A percentile compares a stretch with the other conserved stretches of the same genome.
Conservation (phyloP, 2,113 vertebrate genomes). For the Ammodytes marinus region DNA sequence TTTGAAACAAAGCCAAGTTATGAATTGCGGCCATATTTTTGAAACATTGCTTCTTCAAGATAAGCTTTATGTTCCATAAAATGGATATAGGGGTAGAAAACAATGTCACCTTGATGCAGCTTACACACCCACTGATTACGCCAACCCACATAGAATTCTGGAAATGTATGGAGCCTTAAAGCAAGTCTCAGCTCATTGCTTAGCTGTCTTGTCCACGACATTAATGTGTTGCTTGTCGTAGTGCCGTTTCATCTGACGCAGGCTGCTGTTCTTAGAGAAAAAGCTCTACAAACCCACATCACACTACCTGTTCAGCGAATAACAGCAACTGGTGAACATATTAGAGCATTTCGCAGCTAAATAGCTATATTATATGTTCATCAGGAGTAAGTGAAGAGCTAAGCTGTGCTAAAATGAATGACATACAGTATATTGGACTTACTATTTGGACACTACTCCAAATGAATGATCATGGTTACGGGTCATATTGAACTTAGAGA, state of each 20-base stretch:
- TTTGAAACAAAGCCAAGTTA: slow-evolving; percentile 1
- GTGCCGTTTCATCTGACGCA: not conserved
- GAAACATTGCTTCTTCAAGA: not conserved
- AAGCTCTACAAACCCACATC: not conserved
- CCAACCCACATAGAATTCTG: not conserved
- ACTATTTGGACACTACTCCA: not conserved
- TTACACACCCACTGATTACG: not conserved
- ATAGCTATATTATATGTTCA: not conserved
- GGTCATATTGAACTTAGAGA: too few species aligned
- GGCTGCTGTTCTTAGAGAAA: not conserved
- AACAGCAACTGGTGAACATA: not conserved
- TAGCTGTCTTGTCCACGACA: not conserved
- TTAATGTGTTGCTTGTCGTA: not conserved
- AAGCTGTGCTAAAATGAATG: not conserved
- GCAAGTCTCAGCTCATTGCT: not conserved
- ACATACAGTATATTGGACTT: not conserved
- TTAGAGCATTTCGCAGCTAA: not conserved
- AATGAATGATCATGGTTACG: not conserved
- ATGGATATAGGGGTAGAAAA: not conserved
- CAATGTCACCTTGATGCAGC: not conserved
- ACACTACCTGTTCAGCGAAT: not conserved
- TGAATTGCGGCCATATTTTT: not conserved
- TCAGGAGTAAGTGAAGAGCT: not conserved
- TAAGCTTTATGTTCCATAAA: not conserved
- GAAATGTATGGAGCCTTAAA: not conserved